Conservation (phyloP, 1,140 invertebrate species). For the Drosophila nannoptera region DNA sequence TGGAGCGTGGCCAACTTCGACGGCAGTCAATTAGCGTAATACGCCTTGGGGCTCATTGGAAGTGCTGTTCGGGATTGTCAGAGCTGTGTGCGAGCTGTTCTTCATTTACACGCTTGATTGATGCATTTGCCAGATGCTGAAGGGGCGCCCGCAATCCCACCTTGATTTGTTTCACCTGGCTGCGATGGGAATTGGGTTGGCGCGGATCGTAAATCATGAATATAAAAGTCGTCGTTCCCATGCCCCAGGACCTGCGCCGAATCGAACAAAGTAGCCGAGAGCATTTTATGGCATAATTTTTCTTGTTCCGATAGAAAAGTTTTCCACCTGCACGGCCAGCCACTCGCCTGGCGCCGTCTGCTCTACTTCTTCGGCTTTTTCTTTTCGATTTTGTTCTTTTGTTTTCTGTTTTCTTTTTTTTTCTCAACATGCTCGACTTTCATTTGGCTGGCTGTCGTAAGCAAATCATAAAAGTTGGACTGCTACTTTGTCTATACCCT, state of each 20-base stretch:
- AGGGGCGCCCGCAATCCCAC: constrained; percentile 11
- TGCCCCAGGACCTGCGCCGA: background rate
- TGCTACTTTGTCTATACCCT: constrained; percentile 1
- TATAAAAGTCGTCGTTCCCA: constrained; percentile 46
- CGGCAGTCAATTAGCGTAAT: constrained; percentile 58
- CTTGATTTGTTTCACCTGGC: constrained; percentile 61
- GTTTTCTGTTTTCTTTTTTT: background rate
- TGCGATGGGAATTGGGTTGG: constrained; percentile 49
- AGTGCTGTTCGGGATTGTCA: constrained; percentile 42
- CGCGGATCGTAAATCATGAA: constrained; percentile 69
- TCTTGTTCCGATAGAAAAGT: constrained; percentile 45
- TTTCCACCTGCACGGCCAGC: constrained; percentile 19
- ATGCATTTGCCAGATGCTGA: constrained; percentile 48
- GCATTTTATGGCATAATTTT: constrained; percentile 63
- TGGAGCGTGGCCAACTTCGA: background rate
- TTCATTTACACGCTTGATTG: constrained; percentile 60
- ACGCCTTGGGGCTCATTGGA: constrained; percentile 53
- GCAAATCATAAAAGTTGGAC: constrained; percentile 61
- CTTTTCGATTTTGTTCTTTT: background rate
- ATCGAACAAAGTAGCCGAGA: constrained; percentile 29
- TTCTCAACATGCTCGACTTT: background rate
- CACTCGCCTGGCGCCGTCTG: constrained; percentile 1
- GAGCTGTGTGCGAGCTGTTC: constrained; percentile 29
- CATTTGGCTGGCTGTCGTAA: constrained; percentile 20
- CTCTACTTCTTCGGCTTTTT: background rate